phyloP scores from a whole-genome alignment of 2,113 vertebrate species.

The Microcebus griseorufus region DNA sequence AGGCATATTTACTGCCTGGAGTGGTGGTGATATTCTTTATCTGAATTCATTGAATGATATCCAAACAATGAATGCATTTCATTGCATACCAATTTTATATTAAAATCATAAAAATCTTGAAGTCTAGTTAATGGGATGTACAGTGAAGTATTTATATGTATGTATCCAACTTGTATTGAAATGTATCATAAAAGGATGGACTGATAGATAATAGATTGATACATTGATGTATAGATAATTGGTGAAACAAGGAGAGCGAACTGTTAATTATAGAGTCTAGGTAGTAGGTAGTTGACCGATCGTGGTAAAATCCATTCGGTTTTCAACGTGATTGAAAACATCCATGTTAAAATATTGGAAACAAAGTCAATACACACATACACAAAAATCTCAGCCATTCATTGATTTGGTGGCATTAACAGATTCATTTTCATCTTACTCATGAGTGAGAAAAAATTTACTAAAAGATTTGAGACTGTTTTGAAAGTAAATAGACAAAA shows the following conservation, averaged over 20 bases:
- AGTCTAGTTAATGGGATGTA: neutral
- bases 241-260: neutral
- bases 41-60: neutral
- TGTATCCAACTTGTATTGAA: neutral
- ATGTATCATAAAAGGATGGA: neutral
- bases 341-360: neutral
- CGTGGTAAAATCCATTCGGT: neutral
- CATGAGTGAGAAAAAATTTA: neutral
- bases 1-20: neutral
- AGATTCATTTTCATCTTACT: conserved; percentile 2
- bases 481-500: neutral
- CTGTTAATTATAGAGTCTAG: neutral
- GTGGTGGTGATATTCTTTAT: neutral
- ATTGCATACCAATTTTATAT: neutral
- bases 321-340: neutral
- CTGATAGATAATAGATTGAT: neutral
- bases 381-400: neutral
- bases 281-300: neutral
- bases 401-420: neutral
- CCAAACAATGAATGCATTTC: neutral
- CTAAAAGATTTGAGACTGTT: neutral
- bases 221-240: neutral
- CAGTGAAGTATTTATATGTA: neutral
- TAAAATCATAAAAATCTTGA: neutral
- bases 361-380: neutral